Evolutionary conservation across 2,888 invertebrate genomes (phyloP), one percentile per base, ranked within the genome.

Genomic region (Pammene aurita): DNA sequence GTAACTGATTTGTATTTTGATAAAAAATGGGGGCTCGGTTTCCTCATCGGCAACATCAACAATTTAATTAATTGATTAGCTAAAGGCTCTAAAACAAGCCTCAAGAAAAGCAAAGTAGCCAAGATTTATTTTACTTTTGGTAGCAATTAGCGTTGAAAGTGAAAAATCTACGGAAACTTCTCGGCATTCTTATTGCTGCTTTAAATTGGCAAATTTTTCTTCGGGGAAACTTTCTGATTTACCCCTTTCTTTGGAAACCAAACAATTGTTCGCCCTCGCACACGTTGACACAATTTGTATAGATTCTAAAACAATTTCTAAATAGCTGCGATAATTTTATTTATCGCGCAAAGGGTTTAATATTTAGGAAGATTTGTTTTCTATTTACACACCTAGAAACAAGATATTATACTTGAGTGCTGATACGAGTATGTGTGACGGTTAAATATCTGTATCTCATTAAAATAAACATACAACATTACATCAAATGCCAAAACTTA

Each of bases 201-300:
- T 87, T 86, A 88, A 89, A 89, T 90, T 86, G 85, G 84, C 84
- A 86, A 87, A 89, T 92, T 92, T 92, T 92, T 92, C 91, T 90
- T 87, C 73, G 66, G 74, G 34, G 71, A 77, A 86, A 92, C 90
- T 84, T 91, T 92, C 89, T 84, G 83, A 88, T 89, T 87, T 86
- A 90, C 88, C 91, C 92, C 87, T 90, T 90, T 85, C 87, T 87
- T 86, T 82, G 77, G 84, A 83, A 88, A 89, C 90, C 88, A 89
- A 83, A 85, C 86, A 83, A 87, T 85, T 85, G 82, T 83, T 80
- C 76, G 79, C 78, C 80, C 82, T 78, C 35, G 58, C 52, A 58
- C 63, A 58, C 52, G 38, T 63, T 63, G 67, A 67, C 67, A 63
- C 42, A 50, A 35, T 66, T 52, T 52, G 52, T 18, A 52, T n/a